Evolutionary conservation across 2,888 invertebrate species (phyloP).

Genomic region (Epinotia ramella): DNA sequence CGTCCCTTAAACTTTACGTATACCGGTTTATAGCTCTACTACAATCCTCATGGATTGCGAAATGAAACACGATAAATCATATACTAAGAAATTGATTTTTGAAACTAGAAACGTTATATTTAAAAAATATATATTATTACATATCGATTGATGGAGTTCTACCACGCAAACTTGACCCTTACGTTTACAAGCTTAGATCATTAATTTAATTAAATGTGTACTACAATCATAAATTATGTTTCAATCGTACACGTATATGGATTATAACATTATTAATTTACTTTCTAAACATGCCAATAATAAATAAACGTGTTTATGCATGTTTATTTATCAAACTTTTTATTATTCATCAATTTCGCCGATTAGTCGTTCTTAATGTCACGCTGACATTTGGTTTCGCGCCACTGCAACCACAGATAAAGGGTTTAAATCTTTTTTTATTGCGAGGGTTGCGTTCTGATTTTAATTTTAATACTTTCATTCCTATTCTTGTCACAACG

Average conservation of each 20-base stretch:
- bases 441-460: slow-evolving; percentile 39
- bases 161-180: too few species aligned
- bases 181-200: too few species aligned
- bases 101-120: not conserved
- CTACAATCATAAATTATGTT: too few species aligned
- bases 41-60: not conserved
- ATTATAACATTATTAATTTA: not conserved
- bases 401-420: slow-evolving; percentile 43
- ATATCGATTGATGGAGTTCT: too few species aligned
- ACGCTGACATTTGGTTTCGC: slow-evolving; percentile 39
- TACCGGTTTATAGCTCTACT: too few species aligned
- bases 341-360: not conserved
- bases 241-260: not conserved
- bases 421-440: slow-evolving; percentile 41
- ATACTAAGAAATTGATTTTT: not conserved
- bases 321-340: not conserved
- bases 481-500: slow-evolving; percentile 44
- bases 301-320: not conserved
- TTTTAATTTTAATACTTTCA: slow-evolving; percentile 40
- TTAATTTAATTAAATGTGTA: too few species aligned
- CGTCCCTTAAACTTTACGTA: too few species aligned
- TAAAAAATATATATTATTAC: not conserved
- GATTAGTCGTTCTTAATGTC: slow-evolving; percentile 16
- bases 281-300: not conserved
- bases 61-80: not conserved